Evolutionary conservation across 1,140 invertebrate species (phyloP).

Genomic region (Sitophilus oryzae): DNA sequence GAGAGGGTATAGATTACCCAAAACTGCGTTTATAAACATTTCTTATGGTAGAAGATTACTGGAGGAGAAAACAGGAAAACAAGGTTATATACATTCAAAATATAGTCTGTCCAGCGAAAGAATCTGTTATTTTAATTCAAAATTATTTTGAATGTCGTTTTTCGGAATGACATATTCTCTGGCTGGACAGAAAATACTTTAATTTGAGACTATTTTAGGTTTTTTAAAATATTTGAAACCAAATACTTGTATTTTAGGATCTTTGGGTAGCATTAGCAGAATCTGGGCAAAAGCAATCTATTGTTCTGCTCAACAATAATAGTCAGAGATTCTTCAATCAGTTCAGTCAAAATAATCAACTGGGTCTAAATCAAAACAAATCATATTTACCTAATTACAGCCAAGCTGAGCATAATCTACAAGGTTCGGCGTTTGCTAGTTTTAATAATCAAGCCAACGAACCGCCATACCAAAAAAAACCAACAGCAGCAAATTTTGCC

Average conservation of each 20-base stretch:
- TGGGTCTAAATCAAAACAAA: conserved; percentile 1
- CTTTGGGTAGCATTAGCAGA: neutral
- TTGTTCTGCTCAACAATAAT: conserved; percentile 6
- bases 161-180: too few relatives aligned
- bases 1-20: conserved; percentile 51
- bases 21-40: conserved; percentile 56
- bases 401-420: neutral
- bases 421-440: neutral
- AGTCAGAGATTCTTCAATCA: conserved; percentile 9
- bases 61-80: conserved; percentile 41
- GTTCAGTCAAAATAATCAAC: conserved; percentile 4
- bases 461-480: neutral
- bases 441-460: neutral
- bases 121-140: too few relatives aligned
- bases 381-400: too few relatives aligned
- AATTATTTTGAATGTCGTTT: too few relatives aligned
- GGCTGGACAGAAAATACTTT: too few relatives aligned
- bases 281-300: neutral
- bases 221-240: too few relatives aligned
- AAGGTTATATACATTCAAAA: too few relatives aligned
- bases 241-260: neutral
- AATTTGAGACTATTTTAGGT: too few relatives aligned
- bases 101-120: too few relatives aligned
- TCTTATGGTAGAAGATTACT: conserved; percentile 48
- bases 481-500: neutral